Percentiles rank a stretch among this genome's conserved stretches.
These are phyloP conservation scores for Lytechinus pictus DNA, from an alignment of 35 echinoderm and acorn worm genomes.

Conservation along the genomic window DNA sequence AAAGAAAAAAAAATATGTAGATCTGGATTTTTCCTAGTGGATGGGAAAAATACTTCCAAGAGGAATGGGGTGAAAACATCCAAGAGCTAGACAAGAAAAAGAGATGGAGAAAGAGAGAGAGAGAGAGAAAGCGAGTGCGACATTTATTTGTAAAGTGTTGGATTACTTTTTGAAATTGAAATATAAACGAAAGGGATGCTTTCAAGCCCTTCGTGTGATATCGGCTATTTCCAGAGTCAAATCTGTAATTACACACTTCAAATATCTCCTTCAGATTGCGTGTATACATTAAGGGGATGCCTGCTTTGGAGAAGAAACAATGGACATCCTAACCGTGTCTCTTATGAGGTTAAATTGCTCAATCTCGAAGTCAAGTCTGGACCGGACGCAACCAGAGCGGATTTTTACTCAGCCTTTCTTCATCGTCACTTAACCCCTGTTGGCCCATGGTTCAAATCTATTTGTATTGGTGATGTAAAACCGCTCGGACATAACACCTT, in stretches of 20 bases:
- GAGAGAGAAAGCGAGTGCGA: neutral
- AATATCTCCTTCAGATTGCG: neutral
- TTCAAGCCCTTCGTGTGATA: neutral
- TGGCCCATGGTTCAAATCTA: slow-evolving; percentile 30
- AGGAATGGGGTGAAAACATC: no score
- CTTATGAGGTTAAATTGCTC: neutral
- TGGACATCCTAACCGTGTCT: neutral
- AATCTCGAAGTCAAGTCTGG: slow-evolving; percentile 7
- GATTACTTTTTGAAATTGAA: neutral
- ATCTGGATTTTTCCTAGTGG: no score
- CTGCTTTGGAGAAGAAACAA: neutral
- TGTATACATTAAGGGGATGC: neutral
- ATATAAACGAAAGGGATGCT: neutral
- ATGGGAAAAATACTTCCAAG: no score
- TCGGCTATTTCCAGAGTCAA: neutral
- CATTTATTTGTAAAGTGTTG: neutral
- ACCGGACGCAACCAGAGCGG: neutral
- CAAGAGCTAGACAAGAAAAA: neutral
- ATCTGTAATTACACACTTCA: neutral
- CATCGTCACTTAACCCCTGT: slow-evolving; percentile 41
- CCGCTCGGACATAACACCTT: slow-evolving; percentile 6
- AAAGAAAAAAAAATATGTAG: no score
- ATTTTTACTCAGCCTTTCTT: slow-evolving; percentile 7
- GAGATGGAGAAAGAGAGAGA: neutral
- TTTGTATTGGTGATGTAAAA: neutral